Evolutionary conservation across 2,113 vertebrate genomes (phyloP).

Genomic region (Pionites leucogaster): DNA sequence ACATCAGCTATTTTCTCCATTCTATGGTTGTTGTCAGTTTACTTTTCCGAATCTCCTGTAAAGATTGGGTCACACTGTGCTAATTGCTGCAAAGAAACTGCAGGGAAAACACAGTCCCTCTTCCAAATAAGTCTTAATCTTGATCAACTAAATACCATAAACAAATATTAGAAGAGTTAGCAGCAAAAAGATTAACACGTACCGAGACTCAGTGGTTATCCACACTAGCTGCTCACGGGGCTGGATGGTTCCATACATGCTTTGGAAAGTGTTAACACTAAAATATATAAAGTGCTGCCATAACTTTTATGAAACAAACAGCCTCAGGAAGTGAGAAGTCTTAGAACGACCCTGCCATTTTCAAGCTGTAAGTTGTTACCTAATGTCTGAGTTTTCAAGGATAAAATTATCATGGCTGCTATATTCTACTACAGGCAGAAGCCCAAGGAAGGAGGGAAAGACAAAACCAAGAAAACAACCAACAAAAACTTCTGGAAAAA

Average conservation of each 20-base stretch:
- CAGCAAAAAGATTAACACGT: neutral
- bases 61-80: neutral
- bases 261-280: neutral
- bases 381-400: neutral
- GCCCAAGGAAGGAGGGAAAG: accelerated
- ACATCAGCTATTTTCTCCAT: neutral
- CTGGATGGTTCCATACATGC: neutral
- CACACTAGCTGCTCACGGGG: accelerated
- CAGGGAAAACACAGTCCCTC: neutral
- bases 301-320: neutral
- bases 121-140: neutral
- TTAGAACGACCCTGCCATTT: neutral
- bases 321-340: neutral
- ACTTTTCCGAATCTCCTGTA: neutral
- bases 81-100: neutral
- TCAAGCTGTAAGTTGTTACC: neutral
- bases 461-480: neutral
- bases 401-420: neutral
- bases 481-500: neutral
- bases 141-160: neutral
- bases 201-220: neutral
- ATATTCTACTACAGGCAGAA: neutral
- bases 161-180: neutral
- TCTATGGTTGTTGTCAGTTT: neutral
- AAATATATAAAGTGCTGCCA: neutral